phyloP scores from a whole-genome alignment of 1,140 invertebrate genomes.

The Sycophila sp. region DNA sequence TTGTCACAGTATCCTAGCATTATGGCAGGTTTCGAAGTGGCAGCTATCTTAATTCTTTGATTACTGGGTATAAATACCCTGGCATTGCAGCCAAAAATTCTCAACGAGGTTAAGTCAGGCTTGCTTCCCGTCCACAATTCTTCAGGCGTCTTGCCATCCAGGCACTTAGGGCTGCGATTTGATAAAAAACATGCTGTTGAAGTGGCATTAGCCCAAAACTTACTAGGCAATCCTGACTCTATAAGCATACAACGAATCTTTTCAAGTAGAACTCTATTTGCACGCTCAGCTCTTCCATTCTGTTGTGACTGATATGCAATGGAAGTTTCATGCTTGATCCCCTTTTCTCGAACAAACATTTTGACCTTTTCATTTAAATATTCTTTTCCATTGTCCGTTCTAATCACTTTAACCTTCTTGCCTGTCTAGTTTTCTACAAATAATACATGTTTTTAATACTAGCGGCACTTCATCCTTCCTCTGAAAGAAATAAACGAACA shows the following conservation, averaged over 20 bases:
- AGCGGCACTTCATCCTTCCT: conserved; percentile 2
- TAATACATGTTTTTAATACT: not conserved
- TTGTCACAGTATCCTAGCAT: no score
- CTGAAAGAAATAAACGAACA: conserved; percentile 13
- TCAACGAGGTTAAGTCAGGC: conserved; percentile 60
- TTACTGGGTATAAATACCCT: conserved; percentile 56
- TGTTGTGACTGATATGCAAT: conserved; percentile 50
- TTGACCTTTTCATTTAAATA: conserved; percentile 31
- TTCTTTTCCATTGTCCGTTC: conserved; percentile 42
- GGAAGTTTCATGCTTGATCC: conserved; percentile 37
- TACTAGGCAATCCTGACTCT: conserved; percentile 2
- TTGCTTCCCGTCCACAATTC: conserved; percentile 60
- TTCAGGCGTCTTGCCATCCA: conserved; percentile 58
- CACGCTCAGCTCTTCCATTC: conserved; percentile 54
- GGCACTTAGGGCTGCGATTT: conserved; percentile 46
- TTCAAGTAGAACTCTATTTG: conserved; percentile 52
- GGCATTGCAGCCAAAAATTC: conserved; percentile 61
- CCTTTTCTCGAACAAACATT: not conserved
- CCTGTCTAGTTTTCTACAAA: not conserved
- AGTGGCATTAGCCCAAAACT: conserved; percentile 53
- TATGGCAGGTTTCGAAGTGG: no score
- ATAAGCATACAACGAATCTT: conserved; percentile 38
- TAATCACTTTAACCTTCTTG: conserved; percentile 34
- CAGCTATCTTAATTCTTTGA: conserved; percentile 55
- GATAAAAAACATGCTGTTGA: conserved; percentile 45